phyloP scores from a whole-genome alignment of 1,140 invertebrate species.

The Bombyx mandarina region DNA sequence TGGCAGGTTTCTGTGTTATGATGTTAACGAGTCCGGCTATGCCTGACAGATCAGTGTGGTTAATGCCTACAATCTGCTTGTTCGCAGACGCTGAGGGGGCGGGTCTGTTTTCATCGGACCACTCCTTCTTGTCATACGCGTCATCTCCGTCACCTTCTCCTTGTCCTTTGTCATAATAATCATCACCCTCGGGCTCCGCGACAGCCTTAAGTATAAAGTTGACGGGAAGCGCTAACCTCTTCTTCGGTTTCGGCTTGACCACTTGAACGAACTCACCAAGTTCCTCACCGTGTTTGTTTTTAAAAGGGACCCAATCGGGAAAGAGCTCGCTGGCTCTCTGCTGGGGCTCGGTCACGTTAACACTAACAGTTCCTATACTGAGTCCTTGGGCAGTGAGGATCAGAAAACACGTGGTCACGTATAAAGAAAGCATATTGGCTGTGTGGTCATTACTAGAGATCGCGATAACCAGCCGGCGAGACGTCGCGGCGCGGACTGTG shows the following conservation, averaged over 20 bases:
- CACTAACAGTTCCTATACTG: slow-evolving; percentile 39
- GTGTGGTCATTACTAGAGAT: background rate
- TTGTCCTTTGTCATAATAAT: slow-evolving; percentile 42
- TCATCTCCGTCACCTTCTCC: slow-evolving; percentile 45
- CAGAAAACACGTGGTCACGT: background rate
- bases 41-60: slow-evolving; percentile 37
- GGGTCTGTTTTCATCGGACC: slow-evolving; percentile 36
- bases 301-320: slow-evolving; percentile 60
- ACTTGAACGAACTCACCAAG: slow-evolving; percentile 46
- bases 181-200: slow-evolving; percentile 36
- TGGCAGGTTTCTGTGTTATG: slow-evolving; percentile 27
- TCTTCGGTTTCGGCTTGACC: slow-evolving; percentile 44
- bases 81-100: slow-evolving; percentile 16
- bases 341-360: slow-evolving; percentile 43
- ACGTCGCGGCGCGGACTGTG: slow-evolving; percentile 46
- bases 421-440: slow-evolving; percentile 20
- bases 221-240: slow-evolving; percentile 46
- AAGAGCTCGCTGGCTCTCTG: slow-evolving; percentile 32
- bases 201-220: slow-evolving; percentile 46
- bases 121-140: slow-evolving; percentile 56
- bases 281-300: slow-evolving; percentile 54
- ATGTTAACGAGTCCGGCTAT: slow-evolving; percentile 53
- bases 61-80: slow-evolving; percentile 12
- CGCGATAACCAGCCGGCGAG: slow-evolving; percentile 6
- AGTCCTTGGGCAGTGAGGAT: slow-evolving; percentile 11